These are phyloP conservation scores for Musca vetustissima DNA, from an alignment of 1,140 invertebrate species.

Conservation along the genomic window DNA sequence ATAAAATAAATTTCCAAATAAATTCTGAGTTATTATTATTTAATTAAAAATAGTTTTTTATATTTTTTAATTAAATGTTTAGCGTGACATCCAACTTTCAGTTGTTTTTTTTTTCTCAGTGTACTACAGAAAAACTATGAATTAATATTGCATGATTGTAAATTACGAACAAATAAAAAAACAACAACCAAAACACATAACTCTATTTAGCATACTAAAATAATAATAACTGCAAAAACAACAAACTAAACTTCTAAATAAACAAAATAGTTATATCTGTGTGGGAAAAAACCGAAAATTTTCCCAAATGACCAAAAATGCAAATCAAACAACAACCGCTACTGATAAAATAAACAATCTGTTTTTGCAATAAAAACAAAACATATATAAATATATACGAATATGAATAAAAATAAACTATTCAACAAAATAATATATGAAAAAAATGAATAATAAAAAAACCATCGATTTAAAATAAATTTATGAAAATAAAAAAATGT, in stretches of 20 bases:
- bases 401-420: too few species aligned
- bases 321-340: neutral
- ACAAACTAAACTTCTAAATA: neutral
- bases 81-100: neutral
- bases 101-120: slow-evolving; percentile 1
- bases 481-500: too few species aligned
- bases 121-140: neutral
- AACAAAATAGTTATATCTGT: neutral
- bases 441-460: too few species aligned
- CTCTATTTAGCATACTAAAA: slow-evolving; percentile 2
- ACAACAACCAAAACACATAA: too few species aligned
- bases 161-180: slow-evolving; percentile 15
- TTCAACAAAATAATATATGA: too few species aligned
- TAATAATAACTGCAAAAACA: neutral
- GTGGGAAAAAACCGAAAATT: neutral
- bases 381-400: too few species aligned
- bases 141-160: slow-evolving; percentile 7
- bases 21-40: too few species aligned
- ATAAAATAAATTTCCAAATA: too few species aligned
- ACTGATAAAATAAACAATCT: too few species aligned
- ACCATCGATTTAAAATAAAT: too few species aligned
- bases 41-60: too few species aligned
- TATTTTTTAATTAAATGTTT: neutral
- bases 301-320: neutral
- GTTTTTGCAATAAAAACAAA: too few species aligned